Evolutionary conservation across 2,888 invertebrate species (phyloP), one percentile per base, ranked within the genome.

Genomic region (Amphipyra berbera): DNA sequence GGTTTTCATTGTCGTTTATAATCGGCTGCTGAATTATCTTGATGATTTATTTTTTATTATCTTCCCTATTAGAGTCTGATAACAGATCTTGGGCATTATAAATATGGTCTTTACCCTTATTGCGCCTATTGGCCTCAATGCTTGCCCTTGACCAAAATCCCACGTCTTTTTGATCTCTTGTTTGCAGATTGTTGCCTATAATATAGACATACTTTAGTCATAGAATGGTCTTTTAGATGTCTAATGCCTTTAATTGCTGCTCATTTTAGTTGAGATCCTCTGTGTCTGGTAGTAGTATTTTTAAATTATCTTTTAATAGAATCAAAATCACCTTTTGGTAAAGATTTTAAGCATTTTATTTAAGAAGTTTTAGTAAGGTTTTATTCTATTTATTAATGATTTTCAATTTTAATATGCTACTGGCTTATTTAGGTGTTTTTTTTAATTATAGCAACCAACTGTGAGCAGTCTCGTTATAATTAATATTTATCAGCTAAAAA

Each of bases 71-170:
- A 40, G 9, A 21, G 12, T 35, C 37, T 53, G 12, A 15, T 44
- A 48, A 15, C 4, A 49, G 37, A 64, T 42, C 38, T 40, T 40
- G n/a, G 8, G 40, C 9, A 45, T 53, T 56, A 30, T 35, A 45
- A 56, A 56, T 42, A 59, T 64, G 33, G 52, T 55, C 10, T 69
- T 48, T 52, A 45, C 69, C 71, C 69, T 66, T 71, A 56, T 60
- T 56, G 13, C 47, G 42, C 14, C 15, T 35, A 47, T 14, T 61
- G 66, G 73, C 69, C 73, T 69, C 59, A 66, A 53, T 64, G 10
- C 6, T 14, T 65, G 64, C 70, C 76, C 77, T 76, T 76, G 76
- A 65, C 70, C 70, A 76, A 65, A 62, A 61, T 76, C 58, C 61
- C 52, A 50, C 67, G 52, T 73, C 60, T 27, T 63, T 59, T 45